phyloP scores from a whole-genome alignment of 2,113 vertebrate species.

The Candoia aspera region DNA sequence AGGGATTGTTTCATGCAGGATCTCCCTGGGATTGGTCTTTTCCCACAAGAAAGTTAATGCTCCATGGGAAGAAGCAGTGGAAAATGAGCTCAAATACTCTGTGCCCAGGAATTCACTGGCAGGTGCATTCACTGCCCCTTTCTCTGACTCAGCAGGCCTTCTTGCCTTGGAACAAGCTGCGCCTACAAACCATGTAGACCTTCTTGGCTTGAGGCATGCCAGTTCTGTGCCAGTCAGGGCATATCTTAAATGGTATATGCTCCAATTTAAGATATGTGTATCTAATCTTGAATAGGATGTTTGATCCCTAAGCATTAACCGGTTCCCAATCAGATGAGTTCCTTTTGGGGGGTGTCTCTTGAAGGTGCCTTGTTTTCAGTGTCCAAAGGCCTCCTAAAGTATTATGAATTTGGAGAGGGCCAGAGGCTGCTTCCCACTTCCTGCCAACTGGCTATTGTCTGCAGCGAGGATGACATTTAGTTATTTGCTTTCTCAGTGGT shows the following conservation, averaged over 20 bases:
- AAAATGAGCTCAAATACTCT: neutral
- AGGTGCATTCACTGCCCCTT: neutral
- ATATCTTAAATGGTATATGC: neutral
- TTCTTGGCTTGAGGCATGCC: neutral
- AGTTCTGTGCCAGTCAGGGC: neutral
- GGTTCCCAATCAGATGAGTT: neutral
- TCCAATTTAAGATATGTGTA: neutral
- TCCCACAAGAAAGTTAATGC: neutral
- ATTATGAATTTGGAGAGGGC: slow-evolving; percentile 60
- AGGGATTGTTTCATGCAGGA: neutral
- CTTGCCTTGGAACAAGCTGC: neutral
- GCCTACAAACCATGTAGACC: too few species aligned
- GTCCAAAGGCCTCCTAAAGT: slow-evolving; percentile 23
- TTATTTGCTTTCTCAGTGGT: neutral
- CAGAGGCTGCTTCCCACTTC: slow-evolving; percentile 33
- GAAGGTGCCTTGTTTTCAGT: neutral
- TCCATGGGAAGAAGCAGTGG: too few species aligned
- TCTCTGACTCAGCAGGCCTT: too few species aligned
- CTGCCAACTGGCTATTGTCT: neutral
- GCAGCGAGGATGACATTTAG: neutral
- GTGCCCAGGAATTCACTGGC: neutral
- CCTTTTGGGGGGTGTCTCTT: too few species aligned
- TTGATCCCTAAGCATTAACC: neutral
- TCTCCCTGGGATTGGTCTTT: neutral
- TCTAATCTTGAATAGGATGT: too few species aligned